Conservation (phyloP, 2,888 invertebrate species). For the Papilio demoleus region DNA sequence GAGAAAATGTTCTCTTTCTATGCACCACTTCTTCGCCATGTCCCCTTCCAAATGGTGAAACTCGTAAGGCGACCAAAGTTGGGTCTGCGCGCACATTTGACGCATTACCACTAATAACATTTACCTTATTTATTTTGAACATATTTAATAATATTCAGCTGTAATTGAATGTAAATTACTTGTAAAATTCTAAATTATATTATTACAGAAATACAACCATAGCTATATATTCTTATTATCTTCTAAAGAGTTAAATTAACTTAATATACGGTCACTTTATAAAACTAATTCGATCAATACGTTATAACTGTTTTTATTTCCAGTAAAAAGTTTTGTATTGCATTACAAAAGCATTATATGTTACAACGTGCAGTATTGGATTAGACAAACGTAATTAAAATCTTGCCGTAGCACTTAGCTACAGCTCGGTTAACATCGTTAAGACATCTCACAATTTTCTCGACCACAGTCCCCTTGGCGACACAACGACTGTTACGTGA, state of each 20-base stretch:
- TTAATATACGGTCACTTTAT: not conserved
- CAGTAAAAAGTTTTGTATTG: not conserved
- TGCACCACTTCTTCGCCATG: too few relatives aligned
- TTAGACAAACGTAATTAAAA: constrained; percentile 31
- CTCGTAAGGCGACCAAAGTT: too few relatives aligned
- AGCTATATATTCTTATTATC: too few relatives aligned
- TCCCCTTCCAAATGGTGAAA: too few relatives aligned
- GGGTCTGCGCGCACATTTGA: too few relatives aligned
- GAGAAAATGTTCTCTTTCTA: too few relatives aligned
- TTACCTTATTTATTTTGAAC: too few relatives aligned
- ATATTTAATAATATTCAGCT: too few relatives aligned
- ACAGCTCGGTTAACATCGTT: constrained; percentile 37
- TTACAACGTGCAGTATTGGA: constrained; percentile 19
- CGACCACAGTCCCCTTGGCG: constrained; percentile 29
- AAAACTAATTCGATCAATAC: not conserved
- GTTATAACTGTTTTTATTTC: not conserved
- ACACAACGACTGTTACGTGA: constrained; percentile 38
- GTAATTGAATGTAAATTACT: too few relatives aligned
- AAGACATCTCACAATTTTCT: constrained; percentile 40
- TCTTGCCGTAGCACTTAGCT: constrained; percentile 31
- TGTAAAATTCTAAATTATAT: too few relatives aligned
- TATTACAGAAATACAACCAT: too few relatives aligned
- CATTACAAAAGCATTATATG: constrained; percentile 16
- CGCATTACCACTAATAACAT: too few relatives aligned
- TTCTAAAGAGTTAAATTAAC: not conserved